Base-by-base conservation (phyloP, 35 echinoderm and acorn worm species). In the Lytechinus pictus region DNA sequence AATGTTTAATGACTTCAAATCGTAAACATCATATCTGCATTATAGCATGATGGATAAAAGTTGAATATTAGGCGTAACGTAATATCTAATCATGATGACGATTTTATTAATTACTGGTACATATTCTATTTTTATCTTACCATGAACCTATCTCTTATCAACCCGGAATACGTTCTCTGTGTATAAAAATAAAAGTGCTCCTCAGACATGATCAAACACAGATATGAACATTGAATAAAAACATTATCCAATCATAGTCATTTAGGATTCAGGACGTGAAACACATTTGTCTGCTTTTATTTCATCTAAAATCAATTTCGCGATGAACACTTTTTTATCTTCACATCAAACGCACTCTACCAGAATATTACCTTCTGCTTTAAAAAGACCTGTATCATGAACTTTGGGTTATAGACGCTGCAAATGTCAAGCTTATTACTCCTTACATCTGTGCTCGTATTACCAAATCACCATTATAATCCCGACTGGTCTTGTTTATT, bases 361-460 rank as follows among this genome's bases (percentile, higher is more conserved):
- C 66, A 0, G 19, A 79, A 24, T 79, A 79, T 19, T 79, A n/a
- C 66, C 16, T 79, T 16, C 66, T 79, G 16, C n/a, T 79, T 79
- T 24, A 24, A 5, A 57, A 8, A 19, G 21, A 44, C 33, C 33
- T 44, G 33, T 16, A n/a, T 16, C 66, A 4, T 24, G 66, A 16
- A 79, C 66, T 79, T 79, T 79, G 16, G 14, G 19, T 79, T 79
- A 24, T 24, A 24, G 66, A 79, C 19, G 66, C 66, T 19, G 66
- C 24, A 79, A 79, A 79, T 79, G 66, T 79, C 66, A 79, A 79
- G 66, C 66, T 79, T 79, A 79, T 79, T 79, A 79, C 66, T 79
- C n/a, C 21, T 8, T 79, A 24, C 66, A 79, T 79, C 19, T 79
- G 66, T 79, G 66, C 16, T 79, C 66, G 66, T 79, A 79, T 79